Conservation (phyloP, 2,888 invertebrate species). For the Ophion ventricosus region DNA sequence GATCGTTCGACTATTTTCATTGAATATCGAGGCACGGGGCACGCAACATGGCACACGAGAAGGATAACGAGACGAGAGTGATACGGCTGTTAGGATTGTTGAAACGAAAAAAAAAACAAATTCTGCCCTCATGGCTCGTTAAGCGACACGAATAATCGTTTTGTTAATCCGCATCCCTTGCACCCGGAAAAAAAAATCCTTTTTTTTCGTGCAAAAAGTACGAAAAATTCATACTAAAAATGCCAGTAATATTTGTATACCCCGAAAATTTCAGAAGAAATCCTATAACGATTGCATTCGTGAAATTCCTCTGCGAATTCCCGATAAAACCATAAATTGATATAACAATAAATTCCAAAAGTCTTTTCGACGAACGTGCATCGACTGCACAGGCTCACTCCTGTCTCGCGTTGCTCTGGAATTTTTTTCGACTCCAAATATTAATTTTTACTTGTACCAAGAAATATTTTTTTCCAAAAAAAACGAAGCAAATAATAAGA, state of each 20-base stretch:
- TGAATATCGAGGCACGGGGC: background rate
- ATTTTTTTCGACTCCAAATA: background rate
- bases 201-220: background rate
- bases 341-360: conserved; percentile 38
- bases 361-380: background rate
- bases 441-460: background rate
- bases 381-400: no score
- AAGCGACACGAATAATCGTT: background rate
- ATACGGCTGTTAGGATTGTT: background rate
- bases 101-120: background rate
- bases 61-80: background rate
- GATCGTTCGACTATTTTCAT: conserved; percentile 20
- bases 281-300: background rate
- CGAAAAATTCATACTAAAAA: background rate
- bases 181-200: background rate
- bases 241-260: background rate
- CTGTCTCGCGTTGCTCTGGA: background rate
- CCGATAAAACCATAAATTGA: conserved; percentile 38
- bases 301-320: conserved; percentile 21
- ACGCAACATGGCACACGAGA: background rate
- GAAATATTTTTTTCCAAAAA: no score
- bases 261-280: background rate
- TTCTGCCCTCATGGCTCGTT: background rate
- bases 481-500: no score
- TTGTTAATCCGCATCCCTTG: background rate